These are phyloP conservation scores for Edolisoma coerulescens DNA, from an alignment of 2,113 vertebrate genomes.

Conservation along the genomic window DNA sequence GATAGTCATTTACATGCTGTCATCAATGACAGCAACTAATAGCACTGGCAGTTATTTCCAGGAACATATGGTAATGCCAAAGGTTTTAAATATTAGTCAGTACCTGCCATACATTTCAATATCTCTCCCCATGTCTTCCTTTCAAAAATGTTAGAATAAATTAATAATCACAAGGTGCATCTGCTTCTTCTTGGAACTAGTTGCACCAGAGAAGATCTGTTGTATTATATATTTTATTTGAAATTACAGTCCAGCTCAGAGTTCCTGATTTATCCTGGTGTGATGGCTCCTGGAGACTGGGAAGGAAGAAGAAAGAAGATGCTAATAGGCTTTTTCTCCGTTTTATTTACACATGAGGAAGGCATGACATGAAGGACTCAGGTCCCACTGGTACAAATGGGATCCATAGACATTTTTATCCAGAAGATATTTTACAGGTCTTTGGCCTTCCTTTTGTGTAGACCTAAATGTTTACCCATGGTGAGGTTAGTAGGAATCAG, in stretches of 20 bases:
- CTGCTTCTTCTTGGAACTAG: not conserved
- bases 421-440: not conserved
- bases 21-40: slow-evolving; percentile 29
- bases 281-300: not conserved
- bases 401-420: not conserved
- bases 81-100: slow-evolving; percentile 28
- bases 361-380: not conserved
- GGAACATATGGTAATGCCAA: slow-evolving; percentile 19
- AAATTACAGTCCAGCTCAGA: not conserved
- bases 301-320: not conserved
- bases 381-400: not conserved
- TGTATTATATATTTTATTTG: not conserved
- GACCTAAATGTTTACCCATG: not conserved
- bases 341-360: not conserved
- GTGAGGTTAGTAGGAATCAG: not conserved
- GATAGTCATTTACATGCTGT: slow-evolving; percentile 2
- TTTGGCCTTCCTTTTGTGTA: not conserved
- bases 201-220: not conserved
- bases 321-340: not conserved
- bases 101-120: slow-evolving; percentile 1
- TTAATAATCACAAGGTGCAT: not conserved
- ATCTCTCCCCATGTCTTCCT: not conserved
- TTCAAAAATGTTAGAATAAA: not conserved
- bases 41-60: slow-evolving; percentile 2
- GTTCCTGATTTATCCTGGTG: not conserved